These are phyloP conservation scores for Orchesella flavescens DNA, from an alignment of 2,888 invertebrate species.

Conservation along the genomic window DNA sequence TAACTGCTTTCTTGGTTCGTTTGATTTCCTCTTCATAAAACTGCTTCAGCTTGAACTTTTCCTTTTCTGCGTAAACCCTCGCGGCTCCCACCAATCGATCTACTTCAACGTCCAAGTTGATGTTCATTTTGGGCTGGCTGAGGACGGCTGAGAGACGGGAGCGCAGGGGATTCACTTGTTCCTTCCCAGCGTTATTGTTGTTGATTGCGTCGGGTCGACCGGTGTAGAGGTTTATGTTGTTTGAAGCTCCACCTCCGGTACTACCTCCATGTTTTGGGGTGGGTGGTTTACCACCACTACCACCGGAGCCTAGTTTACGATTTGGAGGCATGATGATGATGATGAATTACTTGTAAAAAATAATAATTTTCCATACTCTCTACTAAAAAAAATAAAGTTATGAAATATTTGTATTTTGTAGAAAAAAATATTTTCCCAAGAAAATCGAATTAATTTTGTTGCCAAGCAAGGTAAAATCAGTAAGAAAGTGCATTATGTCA, in stretches of 20 bases:
- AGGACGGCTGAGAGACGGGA: not conserved
- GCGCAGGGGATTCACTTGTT: not conserved
- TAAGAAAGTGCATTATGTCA: too few relatives aligned
- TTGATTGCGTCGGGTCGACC: not conserved
- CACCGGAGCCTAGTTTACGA: too few relatives aligned
- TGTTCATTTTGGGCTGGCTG: conserved; percentile 1
- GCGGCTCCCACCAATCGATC: conserved; percentile 33
- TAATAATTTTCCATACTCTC: too few relatives aligned
- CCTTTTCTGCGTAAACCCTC: conserved; percentile 28
- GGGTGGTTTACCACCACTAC: too few relatives aligned
- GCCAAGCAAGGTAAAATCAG: too few relatives aligned
- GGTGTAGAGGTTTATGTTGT: not conserved
- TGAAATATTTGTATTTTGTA: too few relatives aligned
- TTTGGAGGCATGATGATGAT: too few relatives aligned
- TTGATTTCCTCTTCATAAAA: conserved; percentile 46
- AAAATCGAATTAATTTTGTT: too few relatives aligned
- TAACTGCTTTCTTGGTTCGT: conserved; percentile 12
- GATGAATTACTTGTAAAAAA: too few relatives aligned
- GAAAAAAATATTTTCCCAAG: too few relatives aligned
- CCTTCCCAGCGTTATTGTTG: conserved; percentile 5
- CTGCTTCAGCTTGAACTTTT: conserved; percentile 55
- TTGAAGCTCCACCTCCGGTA: not conserved
- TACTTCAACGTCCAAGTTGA: conserved; percentile 37
- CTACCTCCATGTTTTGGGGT: not conserved
- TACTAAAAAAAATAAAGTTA: too few relatives aligned